These are phyloP conservation scores for Typhlichthys subterraneus DNA, from an alignment of 2,797 vertebrate species.

Conservation along the genomic window DNA sequence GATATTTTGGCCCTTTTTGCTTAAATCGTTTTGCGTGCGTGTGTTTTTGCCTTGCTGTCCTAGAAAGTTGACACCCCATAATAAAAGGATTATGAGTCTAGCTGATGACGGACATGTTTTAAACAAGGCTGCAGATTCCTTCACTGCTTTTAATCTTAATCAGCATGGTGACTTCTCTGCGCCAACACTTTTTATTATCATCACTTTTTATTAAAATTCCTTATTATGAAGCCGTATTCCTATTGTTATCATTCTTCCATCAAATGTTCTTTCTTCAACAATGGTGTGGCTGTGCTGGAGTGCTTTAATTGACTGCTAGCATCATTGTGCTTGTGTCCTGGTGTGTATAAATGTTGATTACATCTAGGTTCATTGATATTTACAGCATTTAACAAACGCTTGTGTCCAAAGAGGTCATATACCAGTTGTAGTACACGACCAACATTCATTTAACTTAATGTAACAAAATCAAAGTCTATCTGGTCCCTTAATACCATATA, in stretches of 20 bases:
- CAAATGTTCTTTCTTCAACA: background rate
- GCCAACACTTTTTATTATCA: background rate
- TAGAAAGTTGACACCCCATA: conserved; percentile 54
- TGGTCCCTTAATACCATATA: too few relatives aligned
- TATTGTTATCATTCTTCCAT: background rate
- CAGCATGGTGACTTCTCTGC: background rate
- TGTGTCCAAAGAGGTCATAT: too few relatives aligned
- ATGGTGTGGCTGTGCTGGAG: background rate
- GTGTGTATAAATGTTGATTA: too few relatives aligned
- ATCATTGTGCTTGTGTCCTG: too few relatives aligned
- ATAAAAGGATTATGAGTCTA: conserved; percentile 33
- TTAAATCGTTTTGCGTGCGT: conserved; percentile 18
- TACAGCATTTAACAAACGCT: too few relatives aligned
- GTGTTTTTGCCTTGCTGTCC: conserved; percentile 17
- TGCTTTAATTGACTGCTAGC: background rate
- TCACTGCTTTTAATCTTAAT: background rate
- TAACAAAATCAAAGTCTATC: too few relatives aligned
- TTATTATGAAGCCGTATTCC: background rate
- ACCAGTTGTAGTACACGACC: too few relatives aligned
- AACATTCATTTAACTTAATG: too few relatives aligned
- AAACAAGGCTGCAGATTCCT: conserved; percentile 20
- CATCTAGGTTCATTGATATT: too few relatives aligned
- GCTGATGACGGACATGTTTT: conserved; percentile 37
- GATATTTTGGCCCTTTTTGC: conserved; percentile 42
- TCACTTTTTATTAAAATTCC: background rate